Percentiles rank a stretch among this genome's conserved stretches.
phyloP scores from a whole-genome alignment of 2,113 vertebrate genomes.

The Pithys albifrons region DNA sequence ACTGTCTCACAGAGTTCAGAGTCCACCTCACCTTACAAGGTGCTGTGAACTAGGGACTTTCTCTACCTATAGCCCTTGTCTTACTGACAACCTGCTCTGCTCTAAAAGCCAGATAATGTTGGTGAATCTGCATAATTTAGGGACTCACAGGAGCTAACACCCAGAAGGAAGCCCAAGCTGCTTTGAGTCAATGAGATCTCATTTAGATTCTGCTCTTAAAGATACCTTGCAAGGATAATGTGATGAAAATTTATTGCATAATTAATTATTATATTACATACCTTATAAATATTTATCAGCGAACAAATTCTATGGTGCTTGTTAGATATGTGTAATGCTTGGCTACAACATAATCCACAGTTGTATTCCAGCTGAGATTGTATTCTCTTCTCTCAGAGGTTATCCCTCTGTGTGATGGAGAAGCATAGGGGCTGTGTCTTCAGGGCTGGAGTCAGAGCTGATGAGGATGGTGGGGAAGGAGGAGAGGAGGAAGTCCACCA shows the following conservation, averaged over 20 bases:
- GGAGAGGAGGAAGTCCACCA: neutral
- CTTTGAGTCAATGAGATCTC: neutral
- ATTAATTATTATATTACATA: neutral
- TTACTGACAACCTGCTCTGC: neutral
- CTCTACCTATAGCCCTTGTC: neutral
- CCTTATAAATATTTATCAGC: neutral
- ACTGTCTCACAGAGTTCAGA: neutral
- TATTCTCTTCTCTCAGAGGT: neutral
- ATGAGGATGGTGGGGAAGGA: neutral
- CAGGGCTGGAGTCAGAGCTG: neutral
- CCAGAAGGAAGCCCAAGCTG: neutral
- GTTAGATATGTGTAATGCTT: neutral
- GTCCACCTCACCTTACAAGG: neutral
- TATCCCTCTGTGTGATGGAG: neutral
- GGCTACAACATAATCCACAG: neutral
- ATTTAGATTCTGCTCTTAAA: neutral
- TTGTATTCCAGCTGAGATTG: neutral
- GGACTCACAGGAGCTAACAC: neutral
- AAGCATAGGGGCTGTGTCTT: neutral
- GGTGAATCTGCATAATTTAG: neutral
- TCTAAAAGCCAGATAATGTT: neutral
- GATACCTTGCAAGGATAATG: neutral
- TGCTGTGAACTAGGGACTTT: neutral
- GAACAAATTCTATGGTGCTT: neutral
- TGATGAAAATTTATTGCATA: neutral